Evolutionary conservation across 2,113 vertebrate genomes (phyloP).

Genomic region (Pampusana beccarii): DNA sequence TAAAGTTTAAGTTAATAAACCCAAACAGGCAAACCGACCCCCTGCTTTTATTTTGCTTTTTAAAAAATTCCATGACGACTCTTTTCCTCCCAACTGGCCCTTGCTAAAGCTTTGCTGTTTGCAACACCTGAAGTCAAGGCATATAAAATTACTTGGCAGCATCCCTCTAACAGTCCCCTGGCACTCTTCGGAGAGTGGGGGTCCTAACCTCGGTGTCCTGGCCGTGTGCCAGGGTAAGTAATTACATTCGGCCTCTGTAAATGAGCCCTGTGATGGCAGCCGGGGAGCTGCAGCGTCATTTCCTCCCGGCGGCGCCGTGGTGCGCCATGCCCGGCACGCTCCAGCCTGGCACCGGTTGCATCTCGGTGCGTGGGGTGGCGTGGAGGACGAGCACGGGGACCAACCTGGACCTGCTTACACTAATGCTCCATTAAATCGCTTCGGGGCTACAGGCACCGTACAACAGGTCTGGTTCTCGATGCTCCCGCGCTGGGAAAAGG

Average conservation of each 20-base stretch:
- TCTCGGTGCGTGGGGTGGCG: rapidly evolving
- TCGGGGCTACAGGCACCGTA: neutral
- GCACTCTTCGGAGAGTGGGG: neutral
- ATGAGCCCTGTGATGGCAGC: neutral
- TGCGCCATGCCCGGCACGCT: rapidly evolving
- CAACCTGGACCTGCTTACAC: rapidly evolving
- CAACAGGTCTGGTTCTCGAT: rapidly evolving
- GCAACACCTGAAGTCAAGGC: neutral
- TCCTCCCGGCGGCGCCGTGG: neutral
- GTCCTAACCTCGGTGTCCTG: slow-evolving; percentile 49
- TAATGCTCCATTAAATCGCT: neutral
- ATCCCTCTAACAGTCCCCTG: neutral
- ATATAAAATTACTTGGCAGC: neutral
- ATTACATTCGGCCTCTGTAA: slow-evolving; percentile 16
- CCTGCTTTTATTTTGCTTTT: neutral
- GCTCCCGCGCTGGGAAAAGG: rapidly evolving
- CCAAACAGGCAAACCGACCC: neutral
- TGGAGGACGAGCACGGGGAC: rapidly evolving
- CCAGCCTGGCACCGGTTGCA: neutral
- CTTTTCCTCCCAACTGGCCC: neutral
- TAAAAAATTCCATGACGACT: neutral
- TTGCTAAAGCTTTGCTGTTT: neutral
- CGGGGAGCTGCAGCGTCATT: neutral
- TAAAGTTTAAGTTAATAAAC: neutral
- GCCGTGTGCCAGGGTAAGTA: slow-evolving; percentile 8